phyloP scores from a whole-genome alignment of 2,113 vertebrate genomes.

The Rissa tridactyla region DNA sequence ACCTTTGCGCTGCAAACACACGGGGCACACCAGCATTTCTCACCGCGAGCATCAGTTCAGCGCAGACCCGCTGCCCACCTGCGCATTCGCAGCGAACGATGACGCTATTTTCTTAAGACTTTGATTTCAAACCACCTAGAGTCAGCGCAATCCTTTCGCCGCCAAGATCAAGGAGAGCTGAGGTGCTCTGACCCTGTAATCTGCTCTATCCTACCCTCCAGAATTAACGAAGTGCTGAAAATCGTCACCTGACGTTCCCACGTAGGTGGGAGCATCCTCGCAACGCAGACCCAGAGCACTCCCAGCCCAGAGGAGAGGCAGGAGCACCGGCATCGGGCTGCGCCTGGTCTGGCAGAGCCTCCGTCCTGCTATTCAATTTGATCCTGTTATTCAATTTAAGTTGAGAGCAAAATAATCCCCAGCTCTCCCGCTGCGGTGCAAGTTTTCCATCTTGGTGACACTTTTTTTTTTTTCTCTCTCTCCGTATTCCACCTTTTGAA shows the following conservation, averaged over 20 bases:
- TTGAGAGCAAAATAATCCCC: not conserved
- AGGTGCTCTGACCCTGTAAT: not conserved
- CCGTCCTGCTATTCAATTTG: not conserved
- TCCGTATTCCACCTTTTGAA: slow-evolving; percentile 70
- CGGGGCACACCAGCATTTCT: not conserved
- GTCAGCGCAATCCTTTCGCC: not conserved
- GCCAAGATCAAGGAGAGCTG: not conserved
- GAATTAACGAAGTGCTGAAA: not conserved
- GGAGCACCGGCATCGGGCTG: not conserved
- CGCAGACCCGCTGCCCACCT: not conserved
- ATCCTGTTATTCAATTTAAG: not conserved
- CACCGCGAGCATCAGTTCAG: not conserved
- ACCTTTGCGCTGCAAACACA: not conserved
- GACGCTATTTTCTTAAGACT: not conserved
- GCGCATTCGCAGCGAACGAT: not conserved
- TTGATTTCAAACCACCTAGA: not conserved
- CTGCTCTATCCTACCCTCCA: not conserved
- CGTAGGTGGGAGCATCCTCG: not conserved
- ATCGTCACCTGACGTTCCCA: not conserved
- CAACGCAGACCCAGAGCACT: not conserved
- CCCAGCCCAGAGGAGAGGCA: not conserved
- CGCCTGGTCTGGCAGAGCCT: not conserved
- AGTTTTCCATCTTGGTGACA: not conserved
- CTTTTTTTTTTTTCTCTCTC: not conserved
- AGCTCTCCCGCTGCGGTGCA: not conserved